Base-by-base conservation (phyloP, 1,140 invertebrate species). In the Varroa destructor region DNA sequence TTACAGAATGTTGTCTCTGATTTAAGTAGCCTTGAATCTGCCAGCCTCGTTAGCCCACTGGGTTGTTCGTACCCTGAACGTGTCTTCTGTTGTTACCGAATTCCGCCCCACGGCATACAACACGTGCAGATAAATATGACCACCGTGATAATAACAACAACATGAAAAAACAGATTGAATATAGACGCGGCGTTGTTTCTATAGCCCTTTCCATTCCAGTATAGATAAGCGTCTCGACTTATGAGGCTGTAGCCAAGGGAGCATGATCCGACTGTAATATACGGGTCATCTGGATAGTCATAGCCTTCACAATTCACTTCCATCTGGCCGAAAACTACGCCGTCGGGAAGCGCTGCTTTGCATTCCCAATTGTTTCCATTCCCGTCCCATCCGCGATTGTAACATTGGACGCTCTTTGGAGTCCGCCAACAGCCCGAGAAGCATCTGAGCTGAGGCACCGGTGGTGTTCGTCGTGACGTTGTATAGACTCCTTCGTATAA, bases 281-380 rank as follows among this genome's bases (percentile, higher is more conserved):
- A 84, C 1, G 82, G 81, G 77, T 85, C 84, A 72, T 85, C 81
- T 5, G 83, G 80, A 76, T 84, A 81, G 71, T 82, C 81, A 76
- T 84, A 85, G 42, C 84, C 84, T 76, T 86, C 85, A 80, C 85
- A 86, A 10, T 78, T 76, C 1, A 86, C 84, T 55, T 81, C 77
- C 1, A 82, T 75, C 43, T 71, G 14, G 71, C 64, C 43, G 71
- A 61, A 84, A 79, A 77, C 84, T 82, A 57, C 75, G 74, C 0
- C 61, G 10, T 67, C 37, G 1, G 61, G 61, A 10, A 67, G 61
- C 61, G 12, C 46, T 4, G 61, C 61, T 12, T 67, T 46, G 46
- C 61, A 67, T 67, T 67, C 46, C 61, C 61, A 67, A 37, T 67
- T 40, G 40, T 43, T 36, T 40, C 46, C 46, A 40, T 67, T 12